These are phyloP conservation scores for Pseudomyrmex gracilis DNA, from an alignment of 1,140 invertebrate species.

Conservation along the genomic window DNA sequence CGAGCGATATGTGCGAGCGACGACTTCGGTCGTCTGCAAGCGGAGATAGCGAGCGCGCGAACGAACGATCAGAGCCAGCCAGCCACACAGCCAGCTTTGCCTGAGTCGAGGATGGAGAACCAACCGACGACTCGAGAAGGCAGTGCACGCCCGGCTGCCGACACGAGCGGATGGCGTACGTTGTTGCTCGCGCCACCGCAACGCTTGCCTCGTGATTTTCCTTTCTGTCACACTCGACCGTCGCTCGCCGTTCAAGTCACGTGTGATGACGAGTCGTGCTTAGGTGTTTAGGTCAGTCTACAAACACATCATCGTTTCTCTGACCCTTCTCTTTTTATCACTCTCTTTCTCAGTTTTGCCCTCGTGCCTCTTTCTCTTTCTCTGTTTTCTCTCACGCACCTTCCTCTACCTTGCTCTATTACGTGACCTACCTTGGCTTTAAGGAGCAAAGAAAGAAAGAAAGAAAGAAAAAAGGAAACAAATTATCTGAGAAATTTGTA, in stretches of 20 bases:
- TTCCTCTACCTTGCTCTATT: not conserved
- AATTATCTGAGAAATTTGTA: conserved; percentile 9
- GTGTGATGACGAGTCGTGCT: conserved; percentile 69
- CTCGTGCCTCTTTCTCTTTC: not conserved
- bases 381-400: conserved; percentile 13
- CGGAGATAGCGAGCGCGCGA: conserved; percentile 55
- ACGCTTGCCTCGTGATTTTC: conserved; percentile 74
- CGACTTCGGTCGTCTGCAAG: conserved; percentile 28
- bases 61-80: not conserved
- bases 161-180: conserved; percentile 83
- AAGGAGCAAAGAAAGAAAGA: conserved; percentile 1
- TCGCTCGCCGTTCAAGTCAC: conserved; percentile 47
- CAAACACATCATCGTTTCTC: conserved; percentile 23
- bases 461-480: conserved; percentile 19
- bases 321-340: not conserved
- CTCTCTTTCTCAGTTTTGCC: conserved; percentile 15
- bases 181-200: conserved; percentile 71
- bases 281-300: conserved; percentile 48
- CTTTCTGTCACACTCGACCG: conserved; percentile 68
- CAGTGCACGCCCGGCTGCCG: conserved; percentile 85
- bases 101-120: conserved; percentile 72
- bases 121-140: conserved; percentile 70
- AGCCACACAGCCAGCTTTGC: conserved; percentile 32
- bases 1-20: conserved; percentile 60
- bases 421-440: not conserved